These are phyloP conservation scores for Spinus olivaceus DNA, from an alignment of 2,797 vertebrate genomes.

Conservation along the genomic window DNA sequence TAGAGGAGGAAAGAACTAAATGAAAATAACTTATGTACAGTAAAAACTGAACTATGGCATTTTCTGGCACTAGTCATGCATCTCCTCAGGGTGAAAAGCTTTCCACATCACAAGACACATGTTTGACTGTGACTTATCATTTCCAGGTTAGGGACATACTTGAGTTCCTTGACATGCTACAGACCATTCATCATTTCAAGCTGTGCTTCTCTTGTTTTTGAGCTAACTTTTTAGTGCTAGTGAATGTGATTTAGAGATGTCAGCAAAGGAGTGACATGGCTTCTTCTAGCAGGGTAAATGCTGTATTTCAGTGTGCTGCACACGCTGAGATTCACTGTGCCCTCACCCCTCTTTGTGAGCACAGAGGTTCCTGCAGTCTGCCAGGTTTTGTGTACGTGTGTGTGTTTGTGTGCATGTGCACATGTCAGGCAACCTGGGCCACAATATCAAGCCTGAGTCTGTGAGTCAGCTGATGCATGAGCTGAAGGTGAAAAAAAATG, in stretches of 20 bases:
- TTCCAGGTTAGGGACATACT: background rate
- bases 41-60: background rate
- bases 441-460: background rate
- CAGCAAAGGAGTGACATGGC: background rate
- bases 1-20: background rate
- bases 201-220: background rate
- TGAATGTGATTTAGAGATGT: background rate
- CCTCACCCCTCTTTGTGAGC: background rate
- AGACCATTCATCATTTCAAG: background rate
- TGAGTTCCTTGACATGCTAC: background rate
- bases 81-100: background rate
- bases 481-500: conserved; percentile 7
- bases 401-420: background rate
- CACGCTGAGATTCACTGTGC: background rate
- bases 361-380: background rate
- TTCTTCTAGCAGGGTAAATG: background rate
- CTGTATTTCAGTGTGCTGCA: background rate
- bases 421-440: background rate
- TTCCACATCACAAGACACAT: background rate
- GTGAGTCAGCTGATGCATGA: background rate
- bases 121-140: background rate
- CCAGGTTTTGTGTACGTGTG: background rate
- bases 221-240: background rate
- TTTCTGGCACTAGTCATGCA: background rate
- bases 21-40: background rate